Evolutionary conservation across 2,888 invertebrate species (phyloP), one percentile per base, ranked within the genome.

Genomic region (Sminthurides aquaticus): DNA sequence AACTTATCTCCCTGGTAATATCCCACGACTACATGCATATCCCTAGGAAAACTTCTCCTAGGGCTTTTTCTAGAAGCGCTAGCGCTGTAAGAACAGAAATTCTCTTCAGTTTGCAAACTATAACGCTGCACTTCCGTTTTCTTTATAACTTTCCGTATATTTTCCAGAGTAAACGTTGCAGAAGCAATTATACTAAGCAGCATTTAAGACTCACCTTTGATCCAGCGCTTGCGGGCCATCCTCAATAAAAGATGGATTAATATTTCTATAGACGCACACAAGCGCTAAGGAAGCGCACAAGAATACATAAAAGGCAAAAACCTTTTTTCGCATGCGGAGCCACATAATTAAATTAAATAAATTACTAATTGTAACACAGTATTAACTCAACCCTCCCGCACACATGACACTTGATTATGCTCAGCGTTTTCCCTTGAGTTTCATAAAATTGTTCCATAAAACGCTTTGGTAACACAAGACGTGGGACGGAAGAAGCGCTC

Each of bases 11-110:
- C 93, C 75, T 91, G 85, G 79, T 91, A 94, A 79, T 91, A 91
- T 1, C 92, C 93, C 26, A 94, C 89, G 60, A 93, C 86, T 3
- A 91, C 89, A 77, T 86, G 86, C 78, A 90, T 86, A n/a, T 89
- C 89, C 77, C 82, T 58, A 26, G 62, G 57, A 59, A 58, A 49
- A 57, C 24, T 34, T 54, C 61, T 34, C 43, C 43, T 34, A 11
- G 43, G 43, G 43, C 11, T 43, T 43, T 43, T 8, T 11, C 8
- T 43, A 18, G 8, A 18, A 43, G 43, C 43, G 43, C 11, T 18
- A 18, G 43, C 18, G 18, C 18, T 43, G 43, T 43, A 11, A 18
- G 43, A 8, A 18, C 11, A 43, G n/a, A n/a, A n/a, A n/a, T n/a
- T n/a, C n/a, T n/a, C n/a, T n/a, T n/a, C n/a, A n/a, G n/a, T n/a